Evolutionary conservation across 2,797 vertebrate species (phyloP).

Genomic region (Spondyliosoma cantharus): DNA sequence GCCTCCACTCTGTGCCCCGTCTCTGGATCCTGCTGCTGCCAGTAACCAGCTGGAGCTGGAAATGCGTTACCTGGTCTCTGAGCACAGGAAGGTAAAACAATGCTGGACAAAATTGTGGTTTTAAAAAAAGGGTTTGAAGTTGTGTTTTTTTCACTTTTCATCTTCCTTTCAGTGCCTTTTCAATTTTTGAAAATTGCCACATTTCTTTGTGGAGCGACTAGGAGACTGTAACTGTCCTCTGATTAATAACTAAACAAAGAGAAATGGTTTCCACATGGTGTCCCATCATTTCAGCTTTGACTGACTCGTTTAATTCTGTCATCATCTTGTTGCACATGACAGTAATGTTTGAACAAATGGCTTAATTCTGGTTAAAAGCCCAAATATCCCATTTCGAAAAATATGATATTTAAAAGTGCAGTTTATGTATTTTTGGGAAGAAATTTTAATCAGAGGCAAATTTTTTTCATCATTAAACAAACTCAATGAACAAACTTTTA

Average conservation of each 20-base stretch:
- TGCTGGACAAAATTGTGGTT: not conserved
- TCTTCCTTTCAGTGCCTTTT: not conserved
- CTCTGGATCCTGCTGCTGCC: conserved; percentile 85
- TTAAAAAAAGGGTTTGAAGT: not conserved
- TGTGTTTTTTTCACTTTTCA: not conserved
- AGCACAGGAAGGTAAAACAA: conserved; percentile 93
- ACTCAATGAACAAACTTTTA: too few relatives aligned
- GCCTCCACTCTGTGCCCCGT: conserved; percentile 89
- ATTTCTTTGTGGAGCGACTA: not conserved
- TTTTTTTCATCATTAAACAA: too few relatives aligned
- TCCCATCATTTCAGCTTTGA: too few relatives aligned
- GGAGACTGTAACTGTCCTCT: not conserved
- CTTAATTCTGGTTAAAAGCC: too few relatives aligned
- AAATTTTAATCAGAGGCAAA: too few relatives aligned
- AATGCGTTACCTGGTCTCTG: conserved; percentile 89
- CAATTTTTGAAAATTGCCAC: not conserved
- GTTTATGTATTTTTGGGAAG: too few relatives aligned
- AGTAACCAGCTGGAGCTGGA: conserved; percentile 96
- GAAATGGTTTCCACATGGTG: not conserved
- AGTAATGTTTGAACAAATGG: too few relatives aligned
- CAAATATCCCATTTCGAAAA: not conserved
- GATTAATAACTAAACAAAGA: not conserved
- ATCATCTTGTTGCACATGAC: too few relatives aligned
- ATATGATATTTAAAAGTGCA: too few relatives aligned
- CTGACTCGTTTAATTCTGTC: too few relatives aligned